These are phyloP conservation scores for Acridotheres tristis DNA, from an alignment of 2,797 vertebrate species.

Conservation along the genomic window DNA sequence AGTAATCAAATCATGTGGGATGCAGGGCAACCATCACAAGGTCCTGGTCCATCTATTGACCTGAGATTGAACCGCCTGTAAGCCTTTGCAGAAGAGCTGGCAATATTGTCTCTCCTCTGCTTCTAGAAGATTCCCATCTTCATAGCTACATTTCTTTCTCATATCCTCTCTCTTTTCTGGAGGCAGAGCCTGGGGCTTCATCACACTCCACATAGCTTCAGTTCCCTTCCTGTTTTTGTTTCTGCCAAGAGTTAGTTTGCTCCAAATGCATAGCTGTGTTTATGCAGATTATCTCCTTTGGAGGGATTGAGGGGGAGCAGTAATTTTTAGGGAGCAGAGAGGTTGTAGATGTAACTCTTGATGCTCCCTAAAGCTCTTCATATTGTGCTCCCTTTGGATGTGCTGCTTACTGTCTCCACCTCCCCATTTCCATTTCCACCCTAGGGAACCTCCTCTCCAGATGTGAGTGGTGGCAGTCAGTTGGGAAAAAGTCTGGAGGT, in stretches of 20 bases:
- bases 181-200: conserved; percentile 14
- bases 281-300: not conserved
- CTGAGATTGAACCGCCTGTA: not conserved
- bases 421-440: not conserved
- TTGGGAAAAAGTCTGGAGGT: not conserved
- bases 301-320: not conserved
- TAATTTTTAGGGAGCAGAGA: not conserved
- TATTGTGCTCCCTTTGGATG: not conserved
- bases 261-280: not conserved
- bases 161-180: not conserved
- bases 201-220: not conserved
- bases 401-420: not conserved
- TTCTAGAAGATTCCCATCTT: not conserved
- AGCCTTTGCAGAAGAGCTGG: not conserved
- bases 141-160: not conserved
- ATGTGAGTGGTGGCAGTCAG: not conserved
- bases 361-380: not conserved
- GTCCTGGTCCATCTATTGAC: not conserved
- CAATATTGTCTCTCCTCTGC: not conserved
- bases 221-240: not conserved
- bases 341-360: not conserved
- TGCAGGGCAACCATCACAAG: not conserved
- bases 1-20: not conserved
- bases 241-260: not conserved
- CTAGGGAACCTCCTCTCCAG: not conserved